Base-by-base conservation (phyloP, 2,888 invertebrate genomes). In the Ichneumon xanthorius region DNA sequence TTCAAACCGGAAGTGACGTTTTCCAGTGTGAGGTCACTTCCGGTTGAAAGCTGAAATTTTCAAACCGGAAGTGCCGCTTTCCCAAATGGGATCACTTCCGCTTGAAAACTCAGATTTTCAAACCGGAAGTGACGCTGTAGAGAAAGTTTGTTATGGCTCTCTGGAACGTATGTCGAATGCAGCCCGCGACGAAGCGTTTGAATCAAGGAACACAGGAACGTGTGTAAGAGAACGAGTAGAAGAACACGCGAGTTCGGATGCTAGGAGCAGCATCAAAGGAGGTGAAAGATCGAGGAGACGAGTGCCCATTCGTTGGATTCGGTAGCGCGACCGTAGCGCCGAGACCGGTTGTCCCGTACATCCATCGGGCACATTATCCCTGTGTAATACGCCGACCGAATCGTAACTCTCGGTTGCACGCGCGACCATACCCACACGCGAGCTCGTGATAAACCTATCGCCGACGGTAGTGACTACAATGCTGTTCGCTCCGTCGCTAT, bases 381-480 rank as follows among this genome's bases (percentile, higher is more conserved):
- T 65, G 75, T 33, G 50, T 65, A 37, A 76, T 65, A 65, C 19
- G 33, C 65, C 48, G 14, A 26, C n/a, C 22, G 73, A 40, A 45
- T 72, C 73, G 45, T 73, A 73, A 73, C 61, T 61, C 45, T 26
- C 61, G 26, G 40, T 73, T 45, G 45, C 14, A 61, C 4, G 16
- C 55, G 37, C 26, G 48, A 6, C 11, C 0, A 63, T 63, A 63
- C 37, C 22, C 58, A 19, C 67, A 26, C 50, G 14, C 16, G 61
- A 58, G 5, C 45, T 53, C 68, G 30, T 70, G 76, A 82, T 63
- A 82, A 82, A 82, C 76, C 63, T 71, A 50, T 61, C 71, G 16
- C 61, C 81, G 58, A 55, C 26, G 55, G 68, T 61, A 63, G 63
- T 63, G 76, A 61, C 48, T 76, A 76, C 81, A 68, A 82, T 48